These are phyloP conservation scores for Pemphredon lugubris DNA, from an alignment of 2,888 invertebrate species.

Conservation along the genomic window DNA sequence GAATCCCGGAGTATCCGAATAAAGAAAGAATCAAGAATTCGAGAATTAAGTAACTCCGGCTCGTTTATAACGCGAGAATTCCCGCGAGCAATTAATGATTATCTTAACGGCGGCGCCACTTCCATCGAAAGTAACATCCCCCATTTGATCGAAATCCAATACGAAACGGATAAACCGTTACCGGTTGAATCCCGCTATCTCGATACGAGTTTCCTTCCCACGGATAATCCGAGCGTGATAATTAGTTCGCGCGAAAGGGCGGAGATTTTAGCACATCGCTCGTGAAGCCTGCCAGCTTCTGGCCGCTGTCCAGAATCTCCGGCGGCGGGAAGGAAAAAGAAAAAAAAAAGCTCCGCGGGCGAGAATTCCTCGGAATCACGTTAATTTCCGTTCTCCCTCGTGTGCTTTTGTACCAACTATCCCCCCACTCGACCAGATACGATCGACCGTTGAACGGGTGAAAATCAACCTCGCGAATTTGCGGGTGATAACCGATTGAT, in stretches of 20 bases:
- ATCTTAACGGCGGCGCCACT: not conserved
- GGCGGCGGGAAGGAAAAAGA: conserved; percentile 26
- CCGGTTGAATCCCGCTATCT: conserved; percentile 23
- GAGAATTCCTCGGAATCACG: conserved; percentile 1
- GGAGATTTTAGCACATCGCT: conserved; percentile 12
- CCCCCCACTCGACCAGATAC: not conserved
- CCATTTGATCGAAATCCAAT: conserved; percentile 24
- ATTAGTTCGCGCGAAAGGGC: not conserved
- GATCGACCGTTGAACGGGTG: not conserved
- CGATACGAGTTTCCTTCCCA: conserved; percentile 7
- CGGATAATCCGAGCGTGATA: not conserved
- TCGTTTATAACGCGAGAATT: conserved; percentile 1
- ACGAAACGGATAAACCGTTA: conserved; percentile 17
- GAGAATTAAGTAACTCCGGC: not conserved
- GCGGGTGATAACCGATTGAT: no score
- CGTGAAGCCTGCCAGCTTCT: conserved; percentile 21
- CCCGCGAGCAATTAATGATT: not conserved
- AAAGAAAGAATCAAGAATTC: no score
- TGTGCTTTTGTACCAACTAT: not conserved
- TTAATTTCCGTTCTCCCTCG: conserved; percentile 29
- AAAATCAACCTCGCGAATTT: no score
- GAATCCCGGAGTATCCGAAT: no score
- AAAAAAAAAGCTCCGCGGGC: no score
- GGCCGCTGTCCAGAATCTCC: conserved; percentile 31
- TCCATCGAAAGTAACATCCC: conserved; percentile 7